phyloP scores from a whole-genome alignment of 2,113 vertebrate genomes.

The Stegostoma tigrinum region DNA sequence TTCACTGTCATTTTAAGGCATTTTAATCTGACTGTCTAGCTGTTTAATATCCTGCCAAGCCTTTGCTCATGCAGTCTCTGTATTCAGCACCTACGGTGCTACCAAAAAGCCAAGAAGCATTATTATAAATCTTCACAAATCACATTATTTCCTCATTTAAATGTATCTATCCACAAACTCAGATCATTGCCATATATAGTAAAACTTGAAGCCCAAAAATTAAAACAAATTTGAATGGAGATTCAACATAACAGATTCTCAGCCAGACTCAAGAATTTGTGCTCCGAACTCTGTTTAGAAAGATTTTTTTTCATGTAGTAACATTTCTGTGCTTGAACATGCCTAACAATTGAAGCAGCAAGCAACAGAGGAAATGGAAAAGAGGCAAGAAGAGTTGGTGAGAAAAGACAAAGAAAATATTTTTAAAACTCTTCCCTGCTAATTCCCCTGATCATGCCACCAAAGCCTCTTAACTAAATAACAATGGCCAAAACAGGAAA shows the following conservation, averaged over 20 bases:
- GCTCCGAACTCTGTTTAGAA: background rate
- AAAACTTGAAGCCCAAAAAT: background rate
- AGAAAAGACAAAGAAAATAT: background rate
- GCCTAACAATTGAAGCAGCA: background rate
- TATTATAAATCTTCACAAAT: background rate
- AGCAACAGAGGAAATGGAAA: background rate
- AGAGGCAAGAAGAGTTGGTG: background rate
- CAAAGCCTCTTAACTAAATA: background rate
- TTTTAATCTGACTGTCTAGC: background rate
- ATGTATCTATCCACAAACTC: background rate
- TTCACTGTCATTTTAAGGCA: background rate
- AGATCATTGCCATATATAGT: background rate
- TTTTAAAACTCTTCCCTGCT: conserved; percentile 3
- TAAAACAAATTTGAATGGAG: too few species aligned
- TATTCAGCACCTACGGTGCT: background rate
- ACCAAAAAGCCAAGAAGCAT: background rate
- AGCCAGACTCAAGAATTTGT: background rate
- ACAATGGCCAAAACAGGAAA: background rate
- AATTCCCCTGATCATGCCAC: background rate
- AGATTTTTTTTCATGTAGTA: too few species aligned
- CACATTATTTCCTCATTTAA: background rate
- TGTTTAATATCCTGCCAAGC: background rate
- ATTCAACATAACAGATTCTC: background rate
- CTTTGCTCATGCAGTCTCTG: background rate
- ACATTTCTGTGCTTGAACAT: background rate